A percentile compares a stretch with the other conserved stretches of the same genome.
phyloP scores from a whole-genome alignment of 2,888 invertebrate genomes.

The Drosophila pseudotakahashii region DNA sequence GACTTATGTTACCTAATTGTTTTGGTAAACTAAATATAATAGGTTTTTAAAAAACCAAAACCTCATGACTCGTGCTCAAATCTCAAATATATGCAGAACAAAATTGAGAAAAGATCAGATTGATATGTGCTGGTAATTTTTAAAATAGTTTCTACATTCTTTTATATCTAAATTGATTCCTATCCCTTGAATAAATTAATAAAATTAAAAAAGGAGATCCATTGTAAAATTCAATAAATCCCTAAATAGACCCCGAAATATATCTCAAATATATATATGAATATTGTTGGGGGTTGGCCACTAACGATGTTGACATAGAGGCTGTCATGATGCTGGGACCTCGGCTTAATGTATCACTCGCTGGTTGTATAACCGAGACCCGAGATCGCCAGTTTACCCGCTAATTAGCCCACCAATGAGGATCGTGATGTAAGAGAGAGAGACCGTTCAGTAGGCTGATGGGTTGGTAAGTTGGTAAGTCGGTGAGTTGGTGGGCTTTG shows the following conservation, averaged over 20 bases:
- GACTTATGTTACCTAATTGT: too few species aligned
- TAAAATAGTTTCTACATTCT: too few species aligned
- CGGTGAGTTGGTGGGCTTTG: too few species aligned
- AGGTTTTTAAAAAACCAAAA: too few species aligned
- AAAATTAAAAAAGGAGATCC: not conserved
- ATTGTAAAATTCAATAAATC: not conserved
- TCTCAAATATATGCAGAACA: too few species aligned
- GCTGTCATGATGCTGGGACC: constrained; percentile 1
- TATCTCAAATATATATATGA: not conserved
- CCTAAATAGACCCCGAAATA: not conserved
- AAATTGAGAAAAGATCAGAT: too few species aligned
- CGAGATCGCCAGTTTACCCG: constrained; percentile 26
- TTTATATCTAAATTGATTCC: not conserved
- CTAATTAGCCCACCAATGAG: constrained; percentile 44
- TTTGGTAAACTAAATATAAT: too few species aligned
- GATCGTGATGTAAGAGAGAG: constrained; percentile 25
- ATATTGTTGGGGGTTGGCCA: not conserved
- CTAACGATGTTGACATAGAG: constrained; percentile 3
- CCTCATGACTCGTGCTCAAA: too few species aligned
- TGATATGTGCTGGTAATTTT: too few species aligned
- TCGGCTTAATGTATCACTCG: constrained; percentile 7
- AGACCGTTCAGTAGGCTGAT: constrained; percentile 10
- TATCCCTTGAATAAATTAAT: not conserved
- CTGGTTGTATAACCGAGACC: constrained; percentile 32
- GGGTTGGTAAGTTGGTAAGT: constrained; percentile 7